A percentile compares a stretch with the other conserved stretches of the same genome.
Conservation (phyloP, 2,888 invertebrate species). For the Gandaritis pyraliata region DNA sequence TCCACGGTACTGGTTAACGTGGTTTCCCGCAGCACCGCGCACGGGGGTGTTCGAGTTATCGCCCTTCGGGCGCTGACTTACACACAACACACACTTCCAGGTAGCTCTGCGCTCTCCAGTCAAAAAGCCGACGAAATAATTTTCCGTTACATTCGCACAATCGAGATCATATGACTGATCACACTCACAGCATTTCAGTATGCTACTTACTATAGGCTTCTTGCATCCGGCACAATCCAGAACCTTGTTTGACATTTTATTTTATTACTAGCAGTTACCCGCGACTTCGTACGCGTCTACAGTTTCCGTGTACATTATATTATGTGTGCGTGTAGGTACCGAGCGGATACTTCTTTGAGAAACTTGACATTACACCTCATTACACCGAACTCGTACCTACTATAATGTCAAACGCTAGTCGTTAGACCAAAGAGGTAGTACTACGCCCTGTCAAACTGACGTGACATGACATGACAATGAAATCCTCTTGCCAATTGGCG, state of each 20-base stretch:
- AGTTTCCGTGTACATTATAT: too few relatives aligned
- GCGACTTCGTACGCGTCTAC: too few relatives aligned
- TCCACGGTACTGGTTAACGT: background rate
- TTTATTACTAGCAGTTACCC: too few relatives aligned
- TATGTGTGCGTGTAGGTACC: too few relatives aligned
- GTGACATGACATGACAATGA: too few relatives aligned
- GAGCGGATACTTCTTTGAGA: too few relatives aligned
- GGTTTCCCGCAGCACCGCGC: background rate
- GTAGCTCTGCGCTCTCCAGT: background rate
- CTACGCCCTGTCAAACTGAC: too few relatives aligned
- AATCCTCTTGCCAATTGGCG: too few relatives aligned
- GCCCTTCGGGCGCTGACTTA: background rate
- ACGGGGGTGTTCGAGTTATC: background rate
- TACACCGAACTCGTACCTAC: too few relatives aligned
- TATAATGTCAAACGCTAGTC: too few relatives aligned
- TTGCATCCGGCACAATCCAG: background rate
- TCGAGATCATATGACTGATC: background rate
- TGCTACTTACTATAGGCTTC: background rate
- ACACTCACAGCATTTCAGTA: background rate
- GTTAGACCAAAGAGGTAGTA: too few relatives aligned
- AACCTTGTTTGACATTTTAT: background rate
- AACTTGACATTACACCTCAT: too few relatives aligned
- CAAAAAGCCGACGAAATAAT: background rate
- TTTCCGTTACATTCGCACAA: background rate
- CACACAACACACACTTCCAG: background rate